Evolutionary conservation across 2,113 vertebrate species (phyloP).

Genomic region (Gopherus flavomarginatus): DNA sequence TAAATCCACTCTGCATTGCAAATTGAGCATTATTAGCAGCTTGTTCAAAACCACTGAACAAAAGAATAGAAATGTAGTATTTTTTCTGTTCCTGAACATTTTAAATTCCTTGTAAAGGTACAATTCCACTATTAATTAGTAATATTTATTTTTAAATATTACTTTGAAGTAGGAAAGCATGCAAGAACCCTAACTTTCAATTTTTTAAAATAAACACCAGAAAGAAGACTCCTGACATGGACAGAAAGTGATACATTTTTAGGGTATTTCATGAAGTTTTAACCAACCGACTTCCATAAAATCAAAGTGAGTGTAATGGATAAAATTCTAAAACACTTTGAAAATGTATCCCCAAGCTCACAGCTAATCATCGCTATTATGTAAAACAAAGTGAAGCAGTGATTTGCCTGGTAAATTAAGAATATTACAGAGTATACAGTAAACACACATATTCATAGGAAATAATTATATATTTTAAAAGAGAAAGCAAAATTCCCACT

Average conservation of each 20-base stretch:
- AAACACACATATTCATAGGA: conserved; percentile 33
- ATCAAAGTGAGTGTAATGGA: background rate
- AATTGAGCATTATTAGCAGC: background rate
- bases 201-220: background rate
- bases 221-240: fast-evolving
- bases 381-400: conserved; percentile 31
- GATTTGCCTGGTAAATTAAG: conserved; percentile 43
- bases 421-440: conserved; percentile 1
- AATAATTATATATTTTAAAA: conserved; percentile 43
- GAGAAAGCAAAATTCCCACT: background rate
- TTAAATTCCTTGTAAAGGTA: background rate
- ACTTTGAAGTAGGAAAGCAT: background rate
- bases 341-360: conserved; percentile 14
- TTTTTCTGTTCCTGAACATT: background rate
- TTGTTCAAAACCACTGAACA: background rate
- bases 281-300: background rate
- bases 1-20: background rate
- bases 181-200: background rate
- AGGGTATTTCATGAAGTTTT: background rate
- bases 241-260: background rate
- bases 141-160: background rate
- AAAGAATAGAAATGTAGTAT: background rate
- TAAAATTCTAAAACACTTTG: background rate
- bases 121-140: background rate
- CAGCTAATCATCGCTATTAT: conserved; percentile 34